Evolutionary conservation across 2,113 vertebrate genomes (phyloP).

Genomic region (Speoplatyrhinus poulsoni): DNA sequence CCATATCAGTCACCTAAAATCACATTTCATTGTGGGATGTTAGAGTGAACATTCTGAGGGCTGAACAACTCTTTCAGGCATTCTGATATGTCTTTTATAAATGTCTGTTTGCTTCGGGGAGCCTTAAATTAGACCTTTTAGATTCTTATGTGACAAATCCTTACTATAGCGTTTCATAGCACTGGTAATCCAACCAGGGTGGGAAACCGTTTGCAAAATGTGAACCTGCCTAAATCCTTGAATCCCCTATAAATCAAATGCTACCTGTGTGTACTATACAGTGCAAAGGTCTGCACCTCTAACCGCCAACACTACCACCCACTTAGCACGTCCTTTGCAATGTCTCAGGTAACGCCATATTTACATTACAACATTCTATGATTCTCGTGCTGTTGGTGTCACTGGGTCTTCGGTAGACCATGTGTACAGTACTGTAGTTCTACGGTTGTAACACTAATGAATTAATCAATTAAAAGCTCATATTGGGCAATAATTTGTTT

Average conservation of each 20-base stretch:
- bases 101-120: conserved; percentile 48
- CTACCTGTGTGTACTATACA: conserved; percentile 41
- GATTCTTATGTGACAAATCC: conserved; percentile 49
- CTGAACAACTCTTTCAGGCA: conserved; percentile 21
- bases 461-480: too few species aligned
- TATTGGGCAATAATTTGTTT: too few species aligned
- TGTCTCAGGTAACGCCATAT: conserved; percentile 13
- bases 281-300: conserved; percentile 11
- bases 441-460: too few species aligned
- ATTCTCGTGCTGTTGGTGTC: too few species aligned
- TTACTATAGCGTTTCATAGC: conserved; percentile 58
- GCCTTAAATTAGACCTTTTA: conserved; percentile 57
- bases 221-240: conserved; percentile 34
- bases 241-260: conserved; percentile 53
- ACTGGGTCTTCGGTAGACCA: too few species aligned
- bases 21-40: neutral
- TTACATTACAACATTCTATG: conserved; percentile 1
- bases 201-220: conserved; percentile 63
- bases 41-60: neutral
- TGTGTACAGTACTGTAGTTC: too few species aligned
- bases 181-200: conserved; percentile 69
- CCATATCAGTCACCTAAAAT: neutral
- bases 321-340: conserved; percentile 14
- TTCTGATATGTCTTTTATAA: conserved; percentile 42
- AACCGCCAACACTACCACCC: conserved; percentile 39